Base-by-base conservation (phyloP, 2,797 vertebrate species). In the Urocyon cinereoargenteus region DNA sequence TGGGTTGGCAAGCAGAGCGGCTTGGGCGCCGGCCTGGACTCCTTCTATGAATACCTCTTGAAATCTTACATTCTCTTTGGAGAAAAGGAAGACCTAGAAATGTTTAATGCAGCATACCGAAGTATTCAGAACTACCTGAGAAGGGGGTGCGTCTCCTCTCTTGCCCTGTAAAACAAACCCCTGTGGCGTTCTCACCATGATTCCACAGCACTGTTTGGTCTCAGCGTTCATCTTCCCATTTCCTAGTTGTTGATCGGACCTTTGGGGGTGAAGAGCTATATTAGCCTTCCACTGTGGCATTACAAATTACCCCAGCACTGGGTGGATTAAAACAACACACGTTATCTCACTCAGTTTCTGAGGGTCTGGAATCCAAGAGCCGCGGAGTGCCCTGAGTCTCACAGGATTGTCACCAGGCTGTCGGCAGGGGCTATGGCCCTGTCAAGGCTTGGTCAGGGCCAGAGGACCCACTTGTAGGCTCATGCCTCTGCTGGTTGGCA, bases 51-150 rank as follows among this genome's bases (percentile, higher is more conserved):
- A 96, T 99, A 99, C 97, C 99, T 99, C 93, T 99, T 99, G 86
- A 99, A 99, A 97, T 99, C 99, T 0, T 99, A 99, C 98, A 99
- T 99, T 95, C 99, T 99, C 40, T 99, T 99, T 98, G 99, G 99
- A 92, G 99, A 99, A 94, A 99, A 99, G 86, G 99, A 99, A 86
- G 99, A 99, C 98, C 98, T 99, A 96, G 99, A 98, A 85, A 99
- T 99, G 99, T 99, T 99, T 98, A 99, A 99, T 81, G 99, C 99
- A 91, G 99, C 99, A 10, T 99, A 99, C 90, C 98, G 97, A 93
- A 99, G 99, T 98, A 99, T 99, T 97, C 99, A 99, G 98, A 99
- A 97, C 98, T 99, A 99, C 98, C 86, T 99, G 97, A 99, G 99
- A 91, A 99, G 99, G 99, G 99, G 99, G 99, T 99, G 98, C 96